phyloP scores from a whole-genome alignment of 2,113 vertebrate genomes.

The Protobothrops mucrosquamatus region DNA sequence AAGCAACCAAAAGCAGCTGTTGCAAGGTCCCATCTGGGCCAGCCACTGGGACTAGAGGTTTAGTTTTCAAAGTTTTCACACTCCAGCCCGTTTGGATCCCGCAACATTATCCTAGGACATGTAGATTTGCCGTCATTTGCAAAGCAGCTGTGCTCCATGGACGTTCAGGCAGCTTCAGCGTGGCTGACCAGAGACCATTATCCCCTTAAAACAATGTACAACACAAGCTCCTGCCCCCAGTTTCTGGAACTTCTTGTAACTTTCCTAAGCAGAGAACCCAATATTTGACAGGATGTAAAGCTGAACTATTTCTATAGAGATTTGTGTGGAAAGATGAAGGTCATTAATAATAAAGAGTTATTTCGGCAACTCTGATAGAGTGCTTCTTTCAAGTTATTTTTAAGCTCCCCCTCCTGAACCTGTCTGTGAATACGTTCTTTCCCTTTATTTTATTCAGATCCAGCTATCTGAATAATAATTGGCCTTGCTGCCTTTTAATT shows the following conservation, averaged over 20 bases:
- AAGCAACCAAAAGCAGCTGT: not conserved
- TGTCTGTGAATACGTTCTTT: not conserved
- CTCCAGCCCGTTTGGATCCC: too few relatives aligned
- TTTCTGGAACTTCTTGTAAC: not conserved
- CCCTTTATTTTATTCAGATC: not conserved
- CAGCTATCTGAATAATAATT: not conserved
- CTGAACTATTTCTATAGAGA: not conserved
- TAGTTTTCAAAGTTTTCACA: too few relatives aligned
- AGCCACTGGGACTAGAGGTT: too few relatives aligned
- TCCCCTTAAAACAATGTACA: not conserved
- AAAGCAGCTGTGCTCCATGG: not conserved
- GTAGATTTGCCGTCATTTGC: too few relatives aligned
- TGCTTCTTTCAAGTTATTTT: not conserved
- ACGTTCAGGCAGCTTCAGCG: not conserved
- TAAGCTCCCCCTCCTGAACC: not conserved
- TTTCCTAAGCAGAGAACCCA: not conserved
- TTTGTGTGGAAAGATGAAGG: not conserved
- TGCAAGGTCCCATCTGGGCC: too few relatives aligned
- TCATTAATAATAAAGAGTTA: not conserved
- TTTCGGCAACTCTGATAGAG: not conserved
- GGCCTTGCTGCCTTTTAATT: not conserved
- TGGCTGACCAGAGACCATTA: not conserved
- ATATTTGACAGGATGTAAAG: not conserved
- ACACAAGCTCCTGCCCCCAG: too few relatives aligned
- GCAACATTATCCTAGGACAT: too few relatives aligned